Base-by-base conservation (phyloP, 2,113 vertebrate genomes). In the Ctenomys sociabilis region DNA sequence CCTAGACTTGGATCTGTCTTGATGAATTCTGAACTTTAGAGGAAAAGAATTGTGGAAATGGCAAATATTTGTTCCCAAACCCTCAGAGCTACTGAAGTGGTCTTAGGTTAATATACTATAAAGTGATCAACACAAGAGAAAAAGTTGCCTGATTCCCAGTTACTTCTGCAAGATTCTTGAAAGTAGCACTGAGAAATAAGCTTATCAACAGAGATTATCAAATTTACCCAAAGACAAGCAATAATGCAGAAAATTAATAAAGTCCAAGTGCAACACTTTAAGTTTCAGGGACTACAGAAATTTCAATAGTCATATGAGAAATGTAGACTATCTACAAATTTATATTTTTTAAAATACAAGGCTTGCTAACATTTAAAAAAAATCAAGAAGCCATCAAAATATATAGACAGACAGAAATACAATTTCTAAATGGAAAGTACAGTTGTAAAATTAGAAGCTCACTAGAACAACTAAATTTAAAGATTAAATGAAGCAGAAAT, bases 351-450 rank as follows among this genome's bases (percentile, higher is more conserved):
- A 49, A 82, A 87, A 30, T 64, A 21, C 1, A 78, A 0, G 0
- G 78, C 26, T 88, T 1, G 30, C 19, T 91, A 54, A 96, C 54
- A 9, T 43, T 7, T 57, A 37, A 37, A 22, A 81, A 4, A 52
- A 93, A 22, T 87, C n/a, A 84, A 63, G 28, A 72, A 83, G 45
- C 8, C 32, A 70, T 90, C 57, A 87, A 87, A 93, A 87, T 52
- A 75, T 68, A 63, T 22, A 68, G 4, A 19, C 4, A 77, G 3
- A 57, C 10, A 21, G 52, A 40, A 78, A 91, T 85, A 61, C 52
- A 2, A 16, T 85, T 95, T 19, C 26, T 77, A 37, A 95, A 85
- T 85, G 11, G n/a, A 81, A 93, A 92, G 4, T 37, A 84, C 45
- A 59, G 52, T 45, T n/a, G 16, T 95, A 30, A 26, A 80, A 59